Evolutionary conservation across 2,797 vertebrate species (phyloP), one percentile per base, ranked within the genome.

Genomic region (Chelon labrosus): DNA sequence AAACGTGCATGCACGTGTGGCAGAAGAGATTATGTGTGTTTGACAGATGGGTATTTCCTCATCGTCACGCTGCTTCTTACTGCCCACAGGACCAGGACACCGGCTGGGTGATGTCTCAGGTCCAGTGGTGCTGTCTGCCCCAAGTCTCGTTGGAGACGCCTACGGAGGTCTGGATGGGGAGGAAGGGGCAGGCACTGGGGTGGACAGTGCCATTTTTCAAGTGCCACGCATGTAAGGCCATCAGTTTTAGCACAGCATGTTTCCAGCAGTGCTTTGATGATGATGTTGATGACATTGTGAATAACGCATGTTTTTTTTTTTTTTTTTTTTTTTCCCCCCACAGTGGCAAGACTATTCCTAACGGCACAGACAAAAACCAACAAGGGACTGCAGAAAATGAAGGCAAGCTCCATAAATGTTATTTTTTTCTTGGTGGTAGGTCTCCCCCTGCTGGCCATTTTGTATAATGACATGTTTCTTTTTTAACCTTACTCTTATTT

Each of bases 171-270:
- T 97, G 89, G 97, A 96, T 65, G 92, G 95, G 74, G 97, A 98
- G 27, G 97, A 96, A 1, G 96, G 95, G 82, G 94, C 93, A 19
- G 95, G 93, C 91, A 95, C 92, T 64, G 91, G 96, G n/a, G 94
- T 96, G 81, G 98, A 99, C 81, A 96, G 94, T 77, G 97, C 96
- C 83, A 95, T 97, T 64, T 99, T 98, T 90, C 96, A 98, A 90
- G 96, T 97, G 59, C 97, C 98, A 73, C 96, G 96, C 90, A 96
- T 98, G 98, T 99, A 95, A 96, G 97, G 83, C n/a, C 7, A 19
- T 66, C 49, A 1, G 5, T 56, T 2, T 58, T 42, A 13, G 19
- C 19, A 17, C 13, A 44, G 0, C 19, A 14, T 49, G n/a, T 17
- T 52, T 51, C 0, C 2, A 38, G 4, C 4, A 12, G 55, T n/a